Evolutionary conservation across 2,888 invertebrate species (phyloP).

Genomic region (Tribolium freemani): DNA sequence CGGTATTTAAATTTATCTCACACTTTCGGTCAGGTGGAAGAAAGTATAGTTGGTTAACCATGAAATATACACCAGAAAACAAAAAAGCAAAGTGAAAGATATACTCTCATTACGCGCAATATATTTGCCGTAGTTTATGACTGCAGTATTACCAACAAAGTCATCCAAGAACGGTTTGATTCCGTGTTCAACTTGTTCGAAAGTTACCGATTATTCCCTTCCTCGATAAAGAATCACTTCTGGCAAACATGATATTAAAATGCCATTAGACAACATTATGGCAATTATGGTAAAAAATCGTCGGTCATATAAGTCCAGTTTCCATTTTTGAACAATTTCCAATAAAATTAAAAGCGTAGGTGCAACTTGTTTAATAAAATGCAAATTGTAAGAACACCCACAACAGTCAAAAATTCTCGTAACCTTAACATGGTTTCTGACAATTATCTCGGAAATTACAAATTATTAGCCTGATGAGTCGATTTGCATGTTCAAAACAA

Average conservation of each 20-base stretch:
- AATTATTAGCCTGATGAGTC: background rate
- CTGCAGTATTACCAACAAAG: background rate
- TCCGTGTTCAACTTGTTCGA: constrained; percentile 1
- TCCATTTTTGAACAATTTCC: background rate
- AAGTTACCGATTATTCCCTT: constrained; percentile 1
- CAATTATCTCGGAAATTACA: no score
- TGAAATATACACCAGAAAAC: background rate
- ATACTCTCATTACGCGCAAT: constrained; percentile 12
- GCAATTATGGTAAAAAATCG: background rate
- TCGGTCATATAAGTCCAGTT: background rate
- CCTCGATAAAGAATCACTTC: background rate
- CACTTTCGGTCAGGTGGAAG: constrained; percentile 12
- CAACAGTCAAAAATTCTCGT: background rate
- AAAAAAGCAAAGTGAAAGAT: constrained; percentile 15
- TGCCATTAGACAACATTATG: background rate
- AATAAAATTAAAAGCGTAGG: background rate
- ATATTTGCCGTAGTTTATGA: constrained; percentile 1
- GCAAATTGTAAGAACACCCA: constrained; percentile 5
- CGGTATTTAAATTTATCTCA: constrained; percentile 1
- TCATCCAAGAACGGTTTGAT: background rate
- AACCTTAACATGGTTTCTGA: background rate
- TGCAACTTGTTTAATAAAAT: background rate
- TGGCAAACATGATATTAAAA: background rate
- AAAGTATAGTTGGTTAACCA: constrained; percentile 18
- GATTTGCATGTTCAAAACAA: background rate